Percentiles rank a stretch among this genome's conserved stretches.
Conservation (phyloP, 2,113 vertebrate species). For the Elachura formosa region DNA sequence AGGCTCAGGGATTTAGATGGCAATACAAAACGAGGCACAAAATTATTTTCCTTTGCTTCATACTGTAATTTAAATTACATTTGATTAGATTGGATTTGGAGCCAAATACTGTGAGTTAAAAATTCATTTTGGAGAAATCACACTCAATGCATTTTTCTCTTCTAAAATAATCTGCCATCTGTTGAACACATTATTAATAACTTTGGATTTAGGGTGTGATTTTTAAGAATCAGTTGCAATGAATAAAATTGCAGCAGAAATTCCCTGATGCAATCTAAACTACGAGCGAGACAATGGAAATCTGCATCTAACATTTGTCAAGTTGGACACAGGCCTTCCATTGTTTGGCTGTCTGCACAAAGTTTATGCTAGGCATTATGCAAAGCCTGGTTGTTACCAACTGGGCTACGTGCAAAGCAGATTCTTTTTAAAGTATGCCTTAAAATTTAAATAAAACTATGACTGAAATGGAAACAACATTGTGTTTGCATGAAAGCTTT, state of each 20-base stretch:
- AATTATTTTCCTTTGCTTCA: slow-evolving; percentile 32
- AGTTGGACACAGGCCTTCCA: slow-evolving; percentile 25
- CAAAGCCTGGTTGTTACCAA: background rate
- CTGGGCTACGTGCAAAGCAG: background rate
- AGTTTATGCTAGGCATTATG: background rate
- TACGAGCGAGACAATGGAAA: slow-evolving; percentile 31
- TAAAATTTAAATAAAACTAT: slow-evolving; percentile 14
- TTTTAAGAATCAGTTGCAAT: slow-evolving; percentile 44
- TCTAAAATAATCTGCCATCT: slow-evolving; percentile 59
- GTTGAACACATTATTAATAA: slow-evolving; percentile 46
- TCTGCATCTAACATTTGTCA: background rate
- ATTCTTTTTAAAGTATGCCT: slow-evolving; percentile 1
- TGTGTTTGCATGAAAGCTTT: background rate
- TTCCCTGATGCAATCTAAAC: slow-evolving; percentile 25
- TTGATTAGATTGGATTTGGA: slow-evolving; percentile 41
- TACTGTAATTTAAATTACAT: slow-evolving; percentile 35
- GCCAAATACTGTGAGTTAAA: slow-evolving; percentile 28
- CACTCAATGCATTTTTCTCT: slow-evolving; percentile 50
- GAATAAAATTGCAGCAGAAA: slow-evolving; percentile 40
- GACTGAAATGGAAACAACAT: slow-evolving; percentile 1
- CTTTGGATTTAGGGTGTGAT: slow-evolving; percentile 45
- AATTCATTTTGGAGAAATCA: slow-evolving; percentile 35
- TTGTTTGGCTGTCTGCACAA: slow-evolving; percentile 46
- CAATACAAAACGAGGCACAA: slow-evolving; percentile 4
- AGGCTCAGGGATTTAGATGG: background rate